Evolutionary conservation across 2,888 invertebrate genomes (phyloP), one percentile per base, ranked within the genome.

Genomic region (Liodrosophila aerea): DNA sequence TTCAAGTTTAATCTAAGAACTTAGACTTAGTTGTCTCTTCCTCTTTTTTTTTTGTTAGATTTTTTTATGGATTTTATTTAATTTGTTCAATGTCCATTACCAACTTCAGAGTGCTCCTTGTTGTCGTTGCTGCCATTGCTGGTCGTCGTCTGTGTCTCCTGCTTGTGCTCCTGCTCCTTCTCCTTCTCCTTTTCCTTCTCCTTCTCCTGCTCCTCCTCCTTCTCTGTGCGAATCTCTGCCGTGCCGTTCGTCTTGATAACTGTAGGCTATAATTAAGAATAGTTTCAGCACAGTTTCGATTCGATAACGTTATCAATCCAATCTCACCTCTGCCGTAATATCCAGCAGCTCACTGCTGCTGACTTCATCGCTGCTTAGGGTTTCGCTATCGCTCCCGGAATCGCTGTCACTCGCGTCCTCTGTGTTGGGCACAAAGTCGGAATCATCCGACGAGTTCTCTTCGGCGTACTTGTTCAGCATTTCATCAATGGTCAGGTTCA

Each of bases 31-130:
- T 54, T 63, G 64, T 64, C 67, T 67, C 22, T 22, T 22, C 22
- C 5, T 22, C 22, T 22, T 22, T 5, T 22, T 22, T 22, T 5
- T 22, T 5, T 22, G 22, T 5, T 22, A 22, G n/a, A n/a, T n/a
- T n/a, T n/a, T 5, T 22, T 22, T 22, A 22, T 5, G 22, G 2
- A 22, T 2, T 22, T 22, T 5, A 53, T 56, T 39, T 75, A 71
- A 77, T 70, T 66, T 70, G 59, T 65, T 76, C 63, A 86, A 85
- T 86, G 71, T 82, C 87, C 85, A 84, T 88, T 88, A 87, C 87
- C 88, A 82, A 78, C 73, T 58, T 77, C 69, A 58, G 51, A 58
- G 63, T 64, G 59, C 47, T 63, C 57, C 30, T 49, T 66, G 39
- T 44, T 44, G 56, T 58, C 40, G 53, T 36, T 44, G 43, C 27